A percentile compares a stretch with the other conserved stretches of the same genome.
phyloP scores from a whole-genome alignment of 64 coral and sea anemone species.

The Pachyseris speciosa region DNA sequence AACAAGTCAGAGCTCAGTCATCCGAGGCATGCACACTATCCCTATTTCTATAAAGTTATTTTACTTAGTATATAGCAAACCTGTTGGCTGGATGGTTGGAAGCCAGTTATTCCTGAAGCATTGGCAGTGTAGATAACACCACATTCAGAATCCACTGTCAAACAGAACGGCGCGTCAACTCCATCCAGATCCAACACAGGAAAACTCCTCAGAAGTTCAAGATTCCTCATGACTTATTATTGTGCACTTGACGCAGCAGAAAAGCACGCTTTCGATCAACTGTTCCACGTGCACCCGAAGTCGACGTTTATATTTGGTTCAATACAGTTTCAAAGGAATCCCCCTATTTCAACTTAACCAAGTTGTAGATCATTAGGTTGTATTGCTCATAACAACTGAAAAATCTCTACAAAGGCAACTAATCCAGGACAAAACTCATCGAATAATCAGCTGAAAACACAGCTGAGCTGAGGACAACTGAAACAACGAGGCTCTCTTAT shows the following conservation, averaged over 20 bases:
- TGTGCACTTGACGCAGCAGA: no score
- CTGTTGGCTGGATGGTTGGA: slow-evolving; percentile 66
- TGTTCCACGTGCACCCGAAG: background rate
- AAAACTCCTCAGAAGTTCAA: slow-evolving; percentile 76
- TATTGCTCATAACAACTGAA: background rate
- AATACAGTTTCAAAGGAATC: no score
- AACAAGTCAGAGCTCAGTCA: no score
- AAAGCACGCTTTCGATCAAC: background rate
- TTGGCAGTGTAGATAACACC: slow-evolving; percentile 75
- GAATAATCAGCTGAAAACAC: no score
- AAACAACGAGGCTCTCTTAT: background rate
- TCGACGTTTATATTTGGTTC: background rate
- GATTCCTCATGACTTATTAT: slow-evolving; percentile 80
- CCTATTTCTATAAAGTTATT: no score
- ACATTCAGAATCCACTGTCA: slow-evolving; percentile 81
- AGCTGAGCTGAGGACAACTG: background rate
- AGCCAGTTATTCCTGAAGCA: slow-evolving; percentile 43
- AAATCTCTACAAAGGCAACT: background rate
- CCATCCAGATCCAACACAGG: slow-evolving; percentile 61
- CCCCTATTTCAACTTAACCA: no score
- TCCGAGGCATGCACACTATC: no score
- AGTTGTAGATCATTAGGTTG: background rate
- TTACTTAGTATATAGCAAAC: background rate
- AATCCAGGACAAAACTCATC: background rate
- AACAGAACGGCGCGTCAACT: slow-evolving; percentile 48